Evolutionary conservation across 2,797 vertebrate genomes (phyloP).

Genomic region (Tangara arthus): DNA sequence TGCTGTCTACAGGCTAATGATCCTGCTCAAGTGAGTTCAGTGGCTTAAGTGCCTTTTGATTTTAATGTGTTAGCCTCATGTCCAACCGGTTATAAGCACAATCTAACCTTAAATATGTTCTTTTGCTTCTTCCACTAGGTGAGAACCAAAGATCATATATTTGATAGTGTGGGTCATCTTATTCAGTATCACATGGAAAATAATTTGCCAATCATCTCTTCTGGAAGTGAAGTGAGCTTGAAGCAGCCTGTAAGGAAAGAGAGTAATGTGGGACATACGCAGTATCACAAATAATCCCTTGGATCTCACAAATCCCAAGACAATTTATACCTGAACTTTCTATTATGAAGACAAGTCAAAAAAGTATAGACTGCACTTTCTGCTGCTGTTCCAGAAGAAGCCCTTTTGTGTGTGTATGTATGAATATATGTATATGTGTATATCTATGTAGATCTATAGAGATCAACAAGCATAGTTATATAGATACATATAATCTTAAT

Average conservation of each 20-base stretch:
- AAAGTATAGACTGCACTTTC: conserved; percentile 55
- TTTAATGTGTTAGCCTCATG: not conserved
- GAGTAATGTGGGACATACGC: conserved; percentile 33
- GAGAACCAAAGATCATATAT: conserved; percentile 89
- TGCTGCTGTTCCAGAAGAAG: conserved; percentile 41
- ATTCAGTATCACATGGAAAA: conserved; percentile 92
- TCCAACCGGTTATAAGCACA: not conserved
- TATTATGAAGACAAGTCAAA: conserved; percentile 16
- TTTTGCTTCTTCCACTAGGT: conserved; percentile 77
- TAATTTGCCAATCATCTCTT: conserved; percentile 88
- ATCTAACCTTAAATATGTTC: not conserved
- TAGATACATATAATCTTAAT: conserved; percentile 55
- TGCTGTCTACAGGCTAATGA: not conserved
- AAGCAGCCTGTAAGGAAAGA: conserved; percentile 83
- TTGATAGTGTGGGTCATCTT: conserved; percentile 87
- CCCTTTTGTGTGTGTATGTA: conserved; percentile 49
- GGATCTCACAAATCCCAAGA: not conserved
- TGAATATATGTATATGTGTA: conserved; percentile 62
- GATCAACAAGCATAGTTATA: conserved; percentile 53
- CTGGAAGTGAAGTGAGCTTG: conserved; percentile 88
- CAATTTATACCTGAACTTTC: conserved; percentile 2
- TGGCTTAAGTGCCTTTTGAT: not conserved
- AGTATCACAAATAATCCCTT: conserved; percentile 61
- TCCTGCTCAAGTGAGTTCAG: not conserved
- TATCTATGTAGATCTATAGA: conserved; percentile 57